These are phyloP conservation scores for Poeciliopsis infans DNA, from an alignment of 2,797 vertebrate genomes.

Conservation along the genomic window DNA sequence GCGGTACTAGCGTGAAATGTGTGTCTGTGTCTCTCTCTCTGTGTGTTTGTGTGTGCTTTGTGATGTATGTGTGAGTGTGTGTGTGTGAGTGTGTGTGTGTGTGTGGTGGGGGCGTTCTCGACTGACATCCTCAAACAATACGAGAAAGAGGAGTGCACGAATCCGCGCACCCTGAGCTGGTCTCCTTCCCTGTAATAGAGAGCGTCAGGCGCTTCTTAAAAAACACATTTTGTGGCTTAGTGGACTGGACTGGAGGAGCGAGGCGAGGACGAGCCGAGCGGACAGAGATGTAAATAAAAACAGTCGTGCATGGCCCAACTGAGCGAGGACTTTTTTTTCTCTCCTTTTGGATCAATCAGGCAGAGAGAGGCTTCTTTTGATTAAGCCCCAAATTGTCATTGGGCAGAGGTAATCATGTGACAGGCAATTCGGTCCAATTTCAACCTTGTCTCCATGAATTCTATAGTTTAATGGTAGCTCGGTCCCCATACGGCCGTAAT, in stretches of 20 bases:
- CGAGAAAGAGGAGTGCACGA: slow-evolving; percentile 87
- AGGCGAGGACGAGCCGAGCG: slow-evolving; percentile 78
- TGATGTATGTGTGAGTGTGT: slow-evolving; percentile 59
- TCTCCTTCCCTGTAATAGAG: slow-evolving; percentile 77
- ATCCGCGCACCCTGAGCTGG: slow-evolving; percentile 78
- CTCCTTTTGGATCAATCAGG: slow-evolving; percentile 99
- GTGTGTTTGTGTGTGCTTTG: slow-evolving; percentile 58
- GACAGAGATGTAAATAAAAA: slow-evolving; percentile 96
- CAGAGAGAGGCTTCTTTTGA: slow-evolving; percentile 99
- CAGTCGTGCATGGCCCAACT: slow-evolving; percentile 88
- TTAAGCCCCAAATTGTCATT: slow-evolving; percentile 99
- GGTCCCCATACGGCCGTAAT: slow-evolving; percentile 99
- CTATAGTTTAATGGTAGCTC: slow-evolving; percentile 99
- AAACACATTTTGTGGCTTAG: slow-evolving; percentile 78
- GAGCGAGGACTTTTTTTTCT: slow-evolving; percentile 82
- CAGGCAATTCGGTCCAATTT: slow-evolving; percentile 99
- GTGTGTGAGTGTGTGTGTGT: slow-evolving; percentile 75
- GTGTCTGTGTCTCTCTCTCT: slow-evolving; percentile 53
- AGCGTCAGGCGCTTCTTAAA: slow-evolving; percentile 78
- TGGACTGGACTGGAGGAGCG: slow-evolving; percentile 71
- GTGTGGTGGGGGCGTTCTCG: slow-evolving; percentile 88
- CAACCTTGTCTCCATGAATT: slow-evolving; percentile 99
- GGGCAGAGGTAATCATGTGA: slow-evolving; percentile 99
- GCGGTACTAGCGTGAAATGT: slow-evolving; percentile 82
- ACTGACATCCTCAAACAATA: slow-evolving; percentile 94